Evolutionary conservation across 2,888 invertebrate species (phyloP).

Genomic region (Ochlodes sylvanus): DNA sequence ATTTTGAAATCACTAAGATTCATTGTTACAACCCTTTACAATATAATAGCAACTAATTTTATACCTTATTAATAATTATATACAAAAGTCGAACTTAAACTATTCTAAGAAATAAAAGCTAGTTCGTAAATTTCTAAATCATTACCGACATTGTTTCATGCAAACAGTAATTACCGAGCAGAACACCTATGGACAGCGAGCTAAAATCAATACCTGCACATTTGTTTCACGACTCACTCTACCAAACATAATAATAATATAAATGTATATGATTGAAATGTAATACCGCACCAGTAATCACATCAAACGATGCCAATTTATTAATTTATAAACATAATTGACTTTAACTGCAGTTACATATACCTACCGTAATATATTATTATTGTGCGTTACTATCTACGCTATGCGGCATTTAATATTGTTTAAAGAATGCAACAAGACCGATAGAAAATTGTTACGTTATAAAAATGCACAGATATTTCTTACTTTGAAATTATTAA

Average conservation of each 20-base stretch:
- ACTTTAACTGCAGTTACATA: not conserved
- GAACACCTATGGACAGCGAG: constrained; percentile 4
- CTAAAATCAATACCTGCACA: constrained; percentile 4
- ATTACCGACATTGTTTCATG: not conserved
- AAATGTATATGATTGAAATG: constrained; percentile 10
- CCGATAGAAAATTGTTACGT: not conserved
- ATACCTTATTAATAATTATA: too few species aligned
- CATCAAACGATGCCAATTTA: not conserved
- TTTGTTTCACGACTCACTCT: not conserved
- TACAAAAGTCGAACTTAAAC: not conserved
- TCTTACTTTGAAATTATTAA: constrained; percentile 10
- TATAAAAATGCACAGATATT: constrained; percentile 1
- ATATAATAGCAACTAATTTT: too few species aligned
- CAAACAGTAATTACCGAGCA: constrained; percentile 1
- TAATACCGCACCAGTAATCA: not conserved
- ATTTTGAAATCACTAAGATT: too few species aligned
- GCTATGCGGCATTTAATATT: not conserved
- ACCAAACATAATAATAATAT: not conserved
- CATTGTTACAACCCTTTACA: too few species aligned
- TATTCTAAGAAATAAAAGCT: not conserved
- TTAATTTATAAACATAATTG: constrained; percentile 2
- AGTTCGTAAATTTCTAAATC: not conserved
- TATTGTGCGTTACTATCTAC: not conserved
- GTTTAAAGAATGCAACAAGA: constrained; percentile 4
- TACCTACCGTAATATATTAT: not conserved